phyloP scores from a whole-genome alignment of 2,888 invertebrate genomes.

The Stenichneumon culpator region DNA sequence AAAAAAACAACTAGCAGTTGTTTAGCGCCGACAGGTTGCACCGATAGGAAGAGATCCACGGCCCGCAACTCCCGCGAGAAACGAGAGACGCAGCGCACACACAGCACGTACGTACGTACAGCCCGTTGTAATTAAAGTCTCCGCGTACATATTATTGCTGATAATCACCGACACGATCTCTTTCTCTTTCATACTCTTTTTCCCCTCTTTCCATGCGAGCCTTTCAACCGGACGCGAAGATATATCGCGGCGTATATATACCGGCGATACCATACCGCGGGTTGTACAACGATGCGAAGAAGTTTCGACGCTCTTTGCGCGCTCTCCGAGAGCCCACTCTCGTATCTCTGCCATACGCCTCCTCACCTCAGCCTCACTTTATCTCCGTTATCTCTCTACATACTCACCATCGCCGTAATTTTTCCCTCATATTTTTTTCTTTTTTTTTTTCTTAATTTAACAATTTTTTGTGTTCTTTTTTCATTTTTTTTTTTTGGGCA shows the following conservation, averaged over 20 bases:
- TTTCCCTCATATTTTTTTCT: not conserved
- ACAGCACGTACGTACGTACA: constrained; percentile 24
- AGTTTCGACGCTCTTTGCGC: constrained; percentile 40
- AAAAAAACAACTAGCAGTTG: not conserved
- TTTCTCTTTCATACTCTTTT: constrained; percentile 45
- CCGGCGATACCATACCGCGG: not conserved
- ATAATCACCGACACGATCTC: constrained; percentile 69
- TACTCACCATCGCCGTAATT: constrained; percentile 27
- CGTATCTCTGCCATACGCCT: constrained; percentile 38
- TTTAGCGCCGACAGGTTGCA: not conserved
- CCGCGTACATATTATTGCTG: constrained; percentile 64
- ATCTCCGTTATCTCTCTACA: constrained; percentile 58
- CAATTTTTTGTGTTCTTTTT: not conserved
- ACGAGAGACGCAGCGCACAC: not conserved
- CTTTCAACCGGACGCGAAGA: constrained; percentile 60
- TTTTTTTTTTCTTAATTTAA: not conserved
- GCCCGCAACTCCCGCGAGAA: not conserved
- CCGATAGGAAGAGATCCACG: constrained; percentile 29
- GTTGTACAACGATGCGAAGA: constrained; percentile 37
- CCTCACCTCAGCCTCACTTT: constrained; percentile 42
- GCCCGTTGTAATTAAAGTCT: constrained; percentile 63
- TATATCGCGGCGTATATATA: constrained; percentile 51
- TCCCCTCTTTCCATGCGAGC: constrained; percentile 23
- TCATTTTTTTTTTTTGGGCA: not conserved
- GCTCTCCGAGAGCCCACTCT: constrained; percentile 1